These are phyloP conservation scores for Calameuta idolon DNA, from an alignment of 2,888 invertebrate genomes.

Conservation along the genomic window DNA sequence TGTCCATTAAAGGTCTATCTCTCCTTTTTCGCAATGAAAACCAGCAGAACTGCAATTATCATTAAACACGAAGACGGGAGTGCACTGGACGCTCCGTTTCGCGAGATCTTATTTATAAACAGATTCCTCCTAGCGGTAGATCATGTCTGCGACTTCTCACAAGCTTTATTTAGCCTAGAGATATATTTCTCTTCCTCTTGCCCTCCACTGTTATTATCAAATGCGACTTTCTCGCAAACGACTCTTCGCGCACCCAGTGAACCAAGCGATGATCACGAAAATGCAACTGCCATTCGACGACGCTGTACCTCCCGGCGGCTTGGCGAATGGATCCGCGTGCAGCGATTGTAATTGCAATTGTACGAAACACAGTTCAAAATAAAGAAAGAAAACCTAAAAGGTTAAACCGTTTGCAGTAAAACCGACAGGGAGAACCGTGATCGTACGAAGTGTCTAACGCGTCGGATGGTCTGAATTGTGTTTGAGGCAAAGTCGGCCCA, in stretches of 20 bases:
- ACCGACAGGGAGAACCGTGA: background rate
- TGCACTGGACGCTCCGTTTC: constrained; percentile 16
- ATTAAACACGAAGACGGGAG: background rate
- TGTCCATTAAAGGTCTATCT: background rate
- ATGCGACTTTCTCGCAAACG: background rate
- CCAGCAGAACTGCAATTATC: background rate
- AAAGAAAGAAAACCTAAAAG: background rate
- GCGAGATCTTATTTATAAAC: constrained; percentile 34
- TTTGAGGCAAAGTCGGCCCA: constrained; percentile 14
- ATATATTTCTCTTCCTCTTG: background rate
- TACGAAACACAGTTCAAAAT: background rate
- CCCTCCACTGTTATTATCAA: background rate
- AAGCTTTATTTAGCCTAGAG: background rate
- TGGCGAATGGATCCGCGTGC: background rate
- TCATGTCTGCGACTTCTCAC: constrained; percentile 41
- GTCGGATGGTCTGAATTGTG: constrained; percentile 18
- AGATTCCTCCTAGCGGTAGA: constrained; percentile 42
- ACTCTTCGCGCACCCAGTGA: background rate
- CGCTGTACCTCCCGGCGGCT: background rate
- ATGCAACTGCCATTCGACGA: background rate
- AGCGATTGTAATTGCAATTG: background rate
- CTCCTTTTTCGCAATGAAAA: background rate
- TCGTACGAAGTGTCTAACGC: constrained; percentile 1
- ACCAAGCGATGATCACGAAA: background rate
- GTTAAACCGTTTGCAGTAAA: background rate